Base-by-base conservation (phyloP, 2,113 vertebrate species). In the Mystacornis crossleyi region DNA sequence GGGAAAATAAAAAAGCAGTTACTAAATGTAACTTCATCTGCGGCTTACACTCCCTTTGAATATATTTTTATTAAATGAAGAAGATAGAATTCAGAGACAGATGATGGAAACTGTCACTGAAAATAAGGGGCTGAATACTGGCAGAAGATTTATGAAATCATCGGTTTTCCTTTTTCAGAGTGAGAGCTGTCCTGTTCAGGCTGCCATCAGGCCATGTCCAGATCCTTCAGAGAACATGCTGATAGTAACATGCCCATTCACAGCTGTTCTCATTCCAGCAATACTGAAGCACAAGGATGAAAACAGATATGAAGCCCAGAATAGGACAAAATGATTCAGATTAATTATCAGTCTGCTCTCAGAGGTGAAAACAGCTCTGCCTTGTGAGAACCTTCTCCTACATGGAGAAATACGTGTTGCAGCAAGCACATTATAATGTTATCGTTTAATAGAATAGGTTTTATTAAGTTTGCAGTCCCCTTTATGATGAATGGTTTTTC, bases 241-340 rank as follows among this genome's bases (percentile, higher is more conserved):
- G 79, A 38, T 86, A 60, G 69, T 70, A 57, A 64, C 5, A 1
- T 89, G 69, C 47, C 81, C 34, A 15, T 90, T 89, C 94, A 84
- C 97, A 97, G 97, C 96, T 97, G 96, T 95, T 96, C 78, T 79
- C 90, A 93, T 97, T 96, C 90, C 84, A 90, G 75, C 62, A 72
- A 66, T 82, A 38, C 73, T 95, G 70, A 73, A 94, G 54, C 42
- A 47, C 67, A 94, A 73, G 78, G 81, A 71, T 95, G 96, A 92
- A 97, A 97, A 86, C 71, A 86, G 93, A 96, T 96, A 88, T 42
- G 86, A 84, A 92, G 89, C 86, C 92, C 79, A 94, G 89, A 96
- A 97, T 95, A 97, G 97, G 93, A 91, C 67, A 93, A 96, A 95
- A 86, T 78, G 0, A 87, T 90, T 87, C 45, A 40, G 66, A 79